Evolutionary conservation across 1,140 invertebrate genomes (phyloP).

Genomic region (Brachionus asplanchnoidis): DNA sequence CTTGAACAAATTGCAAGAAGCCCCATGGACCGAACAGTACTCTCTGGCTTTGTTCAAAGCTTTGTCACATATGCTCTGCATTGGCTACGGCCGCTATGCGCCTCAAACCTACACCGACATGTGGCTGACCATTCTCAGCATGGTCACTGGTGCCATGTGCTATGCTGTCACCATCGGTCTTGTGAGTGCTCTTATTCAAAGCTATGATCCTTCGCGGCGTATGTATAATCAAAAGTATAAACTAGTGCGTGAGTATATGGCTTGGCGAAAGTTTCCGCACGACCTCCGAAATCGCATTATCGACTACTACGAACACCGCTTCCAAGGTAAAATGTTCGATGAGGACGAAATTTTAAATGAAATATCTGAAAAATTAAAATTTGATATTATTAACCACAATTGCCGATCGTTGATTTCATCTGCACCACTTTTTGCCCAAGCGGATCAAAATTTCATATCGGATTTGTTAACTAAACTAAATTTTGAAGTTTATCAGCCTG

Average conservation of each 20-base stretch:
- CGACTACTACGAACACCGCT: slow-evolving; percentile 96
- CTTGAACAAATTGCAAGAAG: slow-evolving; percentile 93
- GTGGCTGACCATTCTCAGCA: slow-evolving; percentile 96
- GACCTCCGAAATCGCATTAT: slow-evolving; percentile 90
- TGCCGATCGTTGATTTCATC: slow-evolving; percentile 93
- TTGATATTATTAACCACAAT: slow-evolving; percentile 98
- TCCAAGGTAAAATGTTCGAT: slow-evolving; percentile 98
- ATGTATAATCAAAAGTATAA: slow-evolving; percentile 80
- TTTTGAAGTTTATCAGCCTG: slow-evolving; percentile 97
- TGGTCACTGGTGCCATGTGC: slow-evolving; percentile 72
- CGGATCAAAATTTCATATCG: slow-evolving; percentile 94
- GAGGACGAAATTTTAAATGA: slow-evolving; percentile 92
- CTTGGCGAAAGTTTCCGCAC: slow-evolving; percentile 86
- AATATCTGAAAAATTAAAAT: slow-evolving; percentile 88
- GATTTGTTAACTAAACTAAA: slow-evolving; percentile 92
- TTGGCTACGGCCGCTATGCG: slow-evolving; percentile 78
- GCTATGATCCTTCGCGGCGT: slow-evolving; percentile 89
- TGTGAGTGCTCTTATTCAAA: slow-evolving; percentile 95
- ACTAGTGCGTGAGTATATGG: slow-evolving; percentile 99
- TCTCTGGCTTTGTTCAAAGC: slow-evolving; percentile 97
- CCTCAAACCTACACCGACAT: slow-evolving; percentile 94
- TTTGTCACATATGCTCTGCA: slow-evolving; percentile 97
- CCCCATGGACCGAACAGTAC: slow-evolving; percentile 94
- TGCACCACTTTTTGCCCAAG: slow-evolving; percentile 95
- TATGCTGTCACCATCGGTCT: slow-evolving; percentile 96